A percentile compares a stretch with the other conserved stretches of the same genome.
phyloP scores from a whole-genome alignment of 1,140 invertebrate genomes.

The Caenorhabditis latens region DNA sequence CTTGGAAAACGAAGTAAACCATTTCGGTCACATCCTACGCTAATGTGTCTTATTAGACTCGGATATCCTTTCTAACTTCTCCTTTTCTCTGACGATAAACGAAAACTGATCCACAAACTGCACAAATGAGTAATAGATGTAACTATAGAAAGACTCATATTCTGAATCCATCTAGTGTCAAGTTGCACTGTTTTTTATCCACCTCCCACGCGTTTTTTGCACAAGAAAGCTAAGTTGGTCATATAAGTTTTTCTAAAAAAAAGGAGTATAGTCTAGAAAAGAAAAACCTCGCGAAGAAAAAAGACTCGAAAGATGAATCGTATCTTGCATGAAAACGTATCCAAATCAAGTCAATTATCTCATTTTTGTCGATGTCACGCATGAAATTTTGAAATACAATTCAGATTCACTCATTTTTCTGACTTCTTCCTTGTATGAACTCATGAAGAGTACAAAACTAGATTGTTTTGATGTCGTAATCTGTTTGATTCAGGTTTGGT shows the following conservation, averaged over 20 bases:
- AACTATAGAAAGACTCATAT: constrained; percentile 31
- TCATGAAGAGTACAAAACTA: background rate
- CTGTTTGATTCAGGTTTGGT: background rate
- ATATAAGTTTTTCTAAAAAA: background rate
- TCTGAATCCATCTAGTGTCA: background rate
- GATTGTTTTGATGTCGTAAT: background rate
- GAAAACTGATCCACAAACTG: background rate
- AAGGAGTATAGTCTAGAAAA: background rate
- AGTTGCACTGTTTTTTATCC: constrained; percentile 15
- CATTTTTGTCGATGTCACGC: background rate
- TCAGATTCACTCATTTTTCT: background rate
- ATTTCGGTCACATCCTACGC: background rate
- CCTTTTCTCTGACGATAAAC: no score
- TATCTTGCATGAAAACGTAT: background rate
- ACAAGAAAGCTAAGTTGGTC: background rate
- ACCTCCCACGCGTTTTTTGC: constrained; percentile 14
- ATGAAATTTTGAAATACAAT: background rate
- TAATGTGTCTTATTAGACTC: background rate
- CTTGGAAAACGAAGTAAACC: background rate
- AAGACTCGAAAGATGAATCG: background rate
- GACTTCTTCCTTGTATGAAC: background rate
- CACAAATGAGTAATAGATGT: background rate
- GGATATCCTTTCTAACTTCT: background rate
- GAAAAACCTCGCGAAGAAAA: background rate
- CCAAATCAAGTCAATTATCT: constrained; percentile 47